phyloP scores from a whole-genome alignment of 1,140 invertebrate species.

The Drosophila orena region DNA sequence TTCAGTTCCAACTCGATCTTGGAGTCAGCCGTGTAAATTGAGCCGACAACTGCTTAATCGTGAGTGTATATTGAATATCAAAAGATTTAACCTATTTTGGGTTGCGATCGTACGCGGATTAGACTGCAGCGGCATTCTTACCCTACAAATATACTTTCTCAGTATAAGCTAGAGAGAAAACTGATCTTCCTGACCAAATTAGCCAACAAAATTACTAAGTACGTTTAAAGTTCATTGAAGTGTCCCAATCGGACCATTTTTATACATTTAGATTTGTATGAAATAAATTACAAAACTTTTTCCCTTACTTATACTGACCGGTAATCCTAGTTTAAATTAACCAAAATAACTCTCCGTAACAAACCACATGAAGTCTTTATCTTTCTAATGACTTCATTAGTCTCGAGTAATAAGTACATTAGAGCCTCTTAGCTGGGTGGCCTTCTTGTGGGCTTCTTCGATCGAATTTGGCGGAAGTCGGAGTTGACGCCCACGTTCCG shows the following conservation, averaged over 20 bases:
- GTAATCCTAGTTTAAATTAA: neutral
- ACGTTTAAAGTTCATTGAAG: too few relatives aligned
- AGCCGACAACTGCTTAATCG: slow-evolving; percentile 76
- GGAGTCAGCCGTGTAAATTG: slow-evolving; percentile 67
- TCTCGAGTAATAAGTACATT: slow-evolving; percentile 68
- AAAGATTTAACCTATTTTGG: slow-evolving; percentile 29
- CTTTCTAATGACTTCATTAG: slow-evolving; percentile 52
- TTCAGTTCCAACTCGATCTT: slow-evolving; percentile 28
- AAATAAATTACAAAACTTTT: too few relatives aligned
- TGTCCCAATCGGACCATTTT: too few relatives aligned
- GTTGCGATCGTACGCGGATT: neutral
- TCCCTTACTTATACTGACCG: too few relatives aligned
- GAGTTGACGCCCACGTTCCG: slow-evolving; percentile 68
- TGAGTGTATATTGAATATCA: slow-evolving; percentile 62
- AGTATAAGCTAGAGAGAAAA: too few relatives aligned
- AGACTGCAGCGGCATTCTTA: neutral
- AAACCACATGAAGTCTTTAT: slow-evolving; percentile 12
- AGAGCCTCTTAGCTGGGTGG: slow-evolving; percentile 62
- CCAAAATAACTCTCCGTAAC: neutral
- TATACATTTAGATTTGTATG: too few relatives aligned
- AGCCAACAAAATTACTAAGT: too few relatives aligned
- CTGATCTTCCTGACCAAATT: too few relatives aligned
- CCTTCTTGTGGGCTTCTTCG: slow-evolving; percentile 12
- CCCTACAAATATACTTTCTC: too few relatives aligned
- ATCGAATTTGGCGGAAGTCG: slow-evolving; percentile 46